Percentiles rank a stretch among this genome's conserved stretches.
These are phyloP conservation scores for Odontamblyopus rebecca DNA, from an alignment of 2,797 vertebrate genomes.

Conservation along the genomic window DNA sequence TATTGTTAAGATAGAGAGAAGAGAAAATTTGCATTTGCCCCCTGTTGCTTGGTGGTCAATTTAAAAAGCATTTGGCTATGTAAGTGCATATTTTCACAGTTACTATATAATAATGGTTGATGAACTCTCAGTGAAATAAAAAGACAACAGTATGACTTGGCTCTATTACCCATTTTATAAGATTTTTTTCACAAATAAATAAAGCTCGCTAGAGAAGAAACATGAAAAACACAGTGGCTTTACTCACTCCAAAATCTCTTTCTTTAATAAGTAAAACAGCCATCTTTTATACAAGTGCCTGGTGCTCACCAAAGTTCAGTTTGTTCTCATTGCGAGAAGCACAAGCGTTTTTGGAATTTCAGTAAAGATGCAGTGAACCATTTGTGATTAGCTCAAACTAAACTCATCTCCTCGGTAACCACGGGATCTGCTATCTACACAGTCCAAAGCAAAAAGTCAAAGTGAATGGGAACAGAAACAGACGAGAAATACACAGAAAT, in stretches of 20 bases:
- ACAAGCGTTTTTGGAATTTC: constrained; percentile 57
- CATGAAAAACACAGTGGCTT: constrained; percentile 66
- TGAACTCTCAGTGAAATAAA: constrained; percentile 87
- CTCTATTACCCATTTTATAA: constrained; percentile 65
- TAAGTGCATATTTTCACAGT: constrained; percentile 94
- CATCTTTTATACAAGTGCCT: constrained; percentile 78
- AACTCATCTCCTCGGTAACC: constrained; percentile 44
- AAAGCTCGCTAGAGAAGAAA: constrained; percentile 79
- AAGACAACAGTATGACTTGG: constrained; percentile 76
- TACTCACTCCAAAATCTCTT: constrained; percentile 82
- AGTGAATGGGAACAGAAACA: constrained; percentile 48
- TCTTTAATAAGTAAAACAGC: constrained; percentile 78
- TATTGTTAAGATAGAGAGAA: constrained; percentile 20
- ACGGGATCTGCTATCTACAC: constrained; percentile 73
- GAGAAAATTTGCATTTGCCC: constrained; percentile 28
- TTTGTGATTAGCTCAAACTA: constrained; percentile 44
- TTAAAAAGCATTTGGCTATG: no score
- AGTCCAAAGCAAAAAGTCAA: constrained; percentile 36
- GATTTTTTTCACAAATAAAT: constrained; percentile 79
- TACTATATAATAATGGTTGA: constrained; percentile 83
- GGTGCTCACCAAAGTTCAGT: constrained; percentile 66
- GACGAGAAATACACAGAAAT: constrained; percentile 79
- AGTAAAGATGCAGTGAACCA: constrained; percentile 48
- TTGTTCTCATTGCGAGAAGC: constrained; percentile 60
- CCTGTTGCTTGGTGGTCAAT: constrained; percentile 72